Evolutionary conservation across 1,140 invertebrate species (phyloP).

Genomic region (Tetramorium alpestre): DNA sequence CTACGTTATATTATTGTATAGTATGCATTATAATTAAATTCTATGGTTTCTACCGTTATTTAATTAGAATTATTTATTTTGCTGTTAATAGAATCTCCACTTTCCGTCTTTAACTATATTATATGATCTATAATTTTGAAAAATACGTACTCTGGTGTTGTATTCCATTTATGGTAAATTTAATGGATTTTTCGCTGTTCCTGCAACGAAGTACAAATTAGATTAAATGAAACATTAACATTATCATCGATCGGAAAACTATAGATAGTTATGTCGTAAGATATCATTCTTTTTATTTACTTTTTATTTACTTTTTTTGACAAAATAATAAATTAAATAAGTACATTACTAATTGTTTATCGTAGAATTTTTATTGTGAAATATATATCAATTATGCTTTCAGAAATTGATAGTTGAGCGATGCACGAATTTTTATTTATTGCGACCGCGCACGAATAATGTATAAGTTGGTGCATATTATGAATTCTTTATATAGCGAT

Average conservation of each 20-base stretch:
- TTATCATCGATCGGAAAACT: not conserved
- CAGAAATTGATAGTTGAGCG: not conserved
- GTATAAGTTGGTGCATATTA: not conserved
- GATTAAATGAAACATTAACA: not conserved
- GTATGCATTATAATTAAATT: constrained; percentile 1
- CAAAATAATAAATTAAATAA: not conserved
- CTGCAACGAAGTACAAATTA: constrained; percentile 68
- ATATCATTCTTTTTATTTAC: not conserved
- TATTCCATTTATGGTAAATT: constrained; percentile 83
- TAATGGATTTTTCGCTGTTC: constrained; percentile 73
- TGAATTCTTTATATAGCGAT: not conserved
- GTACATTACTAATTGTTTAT: not conserved
- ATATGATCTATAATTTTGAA: not conserved
- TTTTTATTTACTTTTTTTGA: not conserved
- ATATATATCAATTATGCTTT: not conserved
- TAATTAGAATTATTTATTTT: not conserved
- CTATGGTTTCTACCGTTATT: not conserved
- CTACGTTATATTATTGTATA: not conserved
- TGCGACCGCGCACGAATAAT: not conserved
- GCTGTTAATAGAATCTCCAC: not conserved
- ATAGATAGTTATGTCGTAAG: not conserved
- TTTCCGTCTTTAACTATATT: not conserved
- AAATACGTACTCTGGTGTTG: constrained; percentile 79
- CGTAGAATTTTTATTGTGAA: not conserved
- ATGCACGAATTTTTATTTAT: not conserved